phyloP scores from a whole-genome alignment of 2,113 vertebrate genomes.

The Cynocephalus volans region DNA sequence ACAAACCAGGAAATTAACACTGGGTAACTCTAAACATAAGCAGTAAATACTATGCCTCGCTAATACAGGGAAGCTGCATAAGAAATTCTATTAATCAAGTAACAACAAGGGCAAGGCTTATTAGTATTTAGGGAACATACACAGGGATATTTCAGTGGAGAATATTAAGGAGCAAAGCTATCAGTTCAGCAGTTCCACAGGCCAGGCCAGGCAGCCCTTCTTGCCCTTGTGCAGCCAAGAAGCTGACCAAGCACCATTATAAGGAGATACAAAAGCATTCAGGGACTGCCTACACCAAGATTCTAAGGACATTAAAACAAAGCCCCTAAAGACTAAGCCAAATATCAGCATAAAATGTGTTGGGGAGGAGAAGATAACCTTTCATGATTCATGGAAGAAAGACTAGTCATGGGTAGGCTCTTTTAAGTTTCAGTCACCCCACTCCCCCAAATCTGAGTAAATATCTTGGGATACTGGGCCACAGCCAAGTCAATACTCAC shows the following conservation, averaged over 20 bases:
- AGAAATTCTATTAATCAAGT: background rate
- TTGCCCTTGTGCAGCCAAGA: background rate
- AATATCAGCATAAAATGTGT: background rate
- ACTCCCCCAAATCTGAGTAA: background rate
- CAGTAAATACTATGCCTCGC: background rate
- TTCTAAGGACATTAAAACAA: background rate
- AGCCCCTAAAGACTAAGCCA: background rate
- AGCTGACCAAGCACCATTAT: background rate
- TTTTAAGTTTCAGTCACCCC: background rate
- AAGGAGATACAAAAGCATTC: background rate
- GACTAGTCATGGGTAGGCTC: background rate
- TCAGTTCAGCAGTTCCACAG: background rate
- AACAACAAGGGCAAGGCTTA: background rate
- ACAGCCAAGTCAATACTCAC: constrained; percentile 87
- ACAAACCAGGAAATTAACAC: background rate
- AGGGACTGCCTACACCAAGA: background rate
- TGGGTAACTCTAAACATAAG: background rate
- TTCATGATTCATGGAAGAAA: background rate
- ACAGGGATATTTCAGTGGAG: background rate
- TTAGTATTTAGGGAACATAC: background rate
- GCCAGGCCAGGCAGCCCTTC: background rate
- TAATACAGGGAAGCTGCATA: background rate
- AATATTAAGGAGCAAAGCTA: background rate
- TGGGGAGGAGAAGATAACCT: background rate
- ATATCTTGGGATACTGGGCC: background rate